phyloP scores from a whole-genome alignment of 2,113 vertebrate genomes.

The Peromyscus polionotus region DNA sequence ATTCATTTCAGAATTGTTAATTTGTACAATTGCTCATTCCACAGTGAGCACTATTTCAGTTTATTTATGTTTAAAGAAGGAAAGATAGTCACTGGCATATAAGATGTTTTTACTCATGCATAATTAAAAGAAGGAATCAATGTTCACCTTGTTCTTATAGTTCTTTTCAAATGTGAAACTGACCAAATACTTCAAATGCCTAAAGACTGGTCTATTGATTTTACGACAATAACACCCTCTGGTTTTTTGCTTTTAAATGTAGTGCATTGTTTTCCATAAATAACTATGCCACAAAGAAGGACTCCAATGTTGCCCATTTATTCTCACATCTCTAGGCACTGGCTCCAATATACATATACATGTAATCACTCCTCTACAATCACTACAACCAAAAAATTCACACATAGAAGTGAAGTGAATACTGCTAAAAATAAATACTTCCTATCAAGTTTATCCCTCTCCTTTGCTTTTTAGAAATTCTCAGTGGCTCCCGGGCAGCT shows the following conservation, averaged over 20 bases:
- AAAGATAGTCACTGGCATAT: conserved; percentile 37
- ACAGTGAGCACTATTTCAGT: conserved; percentile 26
- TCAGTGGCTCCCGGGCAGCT: background rate
- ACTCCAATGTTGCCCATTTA: background rate
- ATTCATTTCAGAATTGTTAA: background rate
- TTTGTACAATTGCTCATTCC: background rate
- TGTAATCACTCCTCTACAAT: background rate
- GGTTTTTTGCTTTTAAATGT: conserved; percentile 58
- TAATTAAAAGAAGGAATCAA: conserved; percentile 76
- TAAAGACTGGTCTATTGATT: conserved; percentile 57
- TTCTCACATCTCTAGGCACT: conserved; percentile 7
- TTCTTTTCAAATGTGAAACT: conserved; percentile 72
- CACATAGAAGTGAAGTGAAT: background rate
- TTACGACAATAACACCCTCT: conserved; percentile 59
- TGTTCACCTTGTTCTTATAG: conserved; percentile 66
- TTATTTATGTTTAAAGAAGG: conserved; percentile 53
- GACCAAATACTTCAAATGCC: conserved; percentile 49
- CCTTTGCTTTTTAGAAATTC: conserved; percentile 13
- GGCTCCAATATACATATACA: background rate
- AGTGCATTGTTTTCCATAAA: conserved; percentile 52
- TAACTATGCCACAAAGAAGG: background rate
- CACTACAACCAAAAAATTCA: background rate
- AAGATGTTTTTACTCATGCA: conserved; percentile 44
- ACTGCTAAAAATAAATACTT: background rate
- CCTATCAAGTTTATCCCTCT: background rate